Base-by-base conservation (phyloP, 2,888 invertebrate species). In the Norana najaformis region DNA sequence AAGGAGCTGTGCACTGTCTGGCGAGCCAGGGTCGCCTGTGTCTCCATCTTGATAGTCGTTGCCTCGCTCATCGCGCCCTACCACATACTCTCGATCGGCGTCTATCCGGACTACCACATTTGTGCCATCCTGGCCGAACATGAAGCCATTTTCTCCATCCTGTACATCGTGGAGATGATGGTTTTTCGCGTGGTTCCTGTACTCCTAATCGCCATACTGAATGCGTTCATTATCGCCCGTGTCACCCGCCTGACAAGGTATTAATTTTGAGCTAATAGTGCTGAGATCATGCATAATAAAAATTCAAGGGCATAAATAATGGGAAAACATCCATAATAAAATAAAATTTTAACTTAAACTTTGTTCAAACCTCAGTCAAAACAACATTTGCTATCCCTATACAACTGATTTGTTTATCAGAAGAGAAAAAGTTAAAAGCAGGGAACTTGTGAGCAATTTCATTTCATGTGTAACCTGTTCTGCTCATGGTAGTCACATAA, bases 211-310 rank as follows among this genome's bases (percentile, higher is more conserved):
- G 91, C 92, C 37, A 89, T 92, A 37, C 88, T 93, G 34, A 93
- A 93, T 89, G 92, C 92, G 23, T 92, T 92, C 91, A 92, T 93
- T 89, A 92, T 93, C 69, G 89, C 90, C 83, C 91, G 91, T 35
- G 91, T 92, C 38, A 90, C 90, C 23, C 39, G 53, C n/a, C 47
- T 91, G 23, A 83, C 90, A 34, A 89, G 69, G 69, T 69, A 69
- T 47, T 16, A 47, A 53, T 53, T 30, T n/a, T n/a, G 6, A n/a
- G 8, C 69, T 69, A 69, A 69, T n/a, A 69, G n/a, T 11, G n/a
- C 2, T n/a, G 16, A n/a, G 30, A 23, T 30, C 30, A n/a, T n/a
- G n/a, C n/a, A n/a, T n/a, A n/a, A n/a, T n/a, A n/a, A n/a, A n/a
- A n/a, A n/a, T n/a, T n/a, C n/a, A n/a, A n/a, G n/a, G n/a, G n/a